These are phyloP conservation scores for Cantharis nigra DNA, from an alignment of 2,888 invertebrate genomes.

Conservation along the genomic window DNA sequence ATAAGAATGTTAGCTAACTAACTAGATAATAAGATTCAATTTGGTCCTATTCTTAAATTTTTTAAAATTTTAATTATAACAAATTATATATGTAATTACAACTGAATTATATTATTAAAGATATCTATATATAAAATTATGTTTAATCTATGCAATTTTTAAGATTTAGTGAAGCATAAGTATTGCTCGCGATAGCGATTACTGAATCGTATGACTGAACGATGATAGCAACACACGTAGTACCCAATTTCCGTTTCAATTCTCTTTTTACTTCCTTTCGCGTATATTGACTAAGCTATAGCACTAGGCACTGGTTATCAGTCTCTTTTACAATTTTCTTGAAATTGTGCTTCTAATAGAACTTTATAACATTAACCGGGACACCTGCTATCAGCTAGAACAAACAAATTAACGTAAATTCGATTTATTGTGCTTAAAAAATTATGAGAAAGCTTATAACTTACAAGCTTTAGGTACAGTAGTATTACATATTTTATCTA, in stretches of 20 bases:
- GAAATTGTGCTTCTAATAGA: slow-evolving; percentile 28
- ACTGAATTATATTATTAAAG: too few relatives aligned
- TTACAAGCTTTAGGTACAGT: background rate
- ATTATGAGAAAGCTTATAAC: slow-evolving; percentile 11
- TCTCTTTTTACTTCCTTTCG: slow-evolving; percentile 44
- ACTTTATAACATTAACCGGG: slow-evolving; percentile 28
- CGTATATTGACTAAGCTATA: slow-evolving; percentile 34
- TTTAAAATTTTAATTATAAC: too few relatives aligned
- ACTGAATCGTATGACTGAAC: slow-evolving; percentile 39
- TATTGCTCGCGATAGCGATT: slow-evolving; percentile 31
- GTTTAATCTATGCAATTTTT: slow-evolving; percentile 12
- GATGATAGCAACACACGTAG: slow-evolving; percentile 43
- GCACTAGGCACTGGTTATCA: slow-evolving; percentile 37
- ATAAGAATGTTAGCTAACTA: too few relatives aligned
- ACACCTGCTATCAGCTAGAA: slow-evolving; percentile 26
- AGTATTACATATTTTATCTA: background rate
- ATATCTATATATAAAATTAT: background rate
- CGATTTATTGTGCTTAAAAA: slow-evolving; percentile 22
- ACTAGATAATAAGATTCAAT: too few relatives aligned
- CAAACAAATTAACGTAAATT: slow-evolving; percentile 29
- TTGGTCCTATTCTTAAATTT: too few relatives aligned
- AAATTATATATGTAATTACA: too few relatives aligned
- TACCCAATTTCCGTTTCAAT: slow-evolving; percentile 46
- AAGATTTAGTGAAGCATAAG: slow-evolving; percentile 23
- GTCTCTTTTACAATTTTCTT: slow-evolving; percentile 25